Evolutionary conservation across 2,888 invertebrate genomes (phyloP), one percentile per base, ranked within the genome.

Genomic region (Dysmachus trigonus): DNA sequence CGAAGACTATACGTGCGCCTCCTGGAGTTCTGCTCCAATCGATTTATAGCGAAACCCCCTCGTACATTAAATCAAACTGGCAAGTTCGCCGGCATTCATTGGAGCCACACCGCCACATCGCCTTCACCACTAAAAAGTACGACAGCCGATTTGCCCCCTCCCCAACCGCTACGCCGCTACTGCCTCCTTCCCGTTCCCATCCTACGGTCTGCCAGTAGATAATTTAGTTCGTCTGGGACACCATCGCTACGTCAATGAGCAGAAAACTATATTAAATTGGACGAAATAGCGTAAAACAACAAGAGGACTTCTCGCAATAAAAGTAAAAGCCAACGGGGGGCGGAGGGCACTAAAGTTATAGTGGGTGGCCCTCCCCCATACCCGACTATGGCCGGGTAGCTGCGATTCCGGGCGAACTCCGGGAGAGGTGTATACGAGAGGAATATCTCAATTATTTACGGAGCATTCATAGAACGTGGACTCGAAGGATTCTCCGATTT

Each of bases 171-270:
- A 15, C 2, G 18, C 18, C 51, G 15, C 5, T 1, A n/a, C 2
- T 15, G n/a, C 6, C 18, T 4, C 51, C n/a, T n/a, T 51, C 51
- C 31, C 0, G 30, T n/a, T n/a, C 30, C 31, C 33, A 33, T 1
- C 33, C 8, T 6, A 1, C 73, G 33, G 18, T 81, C 35, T 30
- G 18, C 13, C 15, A 38, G 30, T 10, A 81, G 53, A 81, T 53
- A 81, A 81, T 31, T 81, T 81, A 81, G 33, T 81, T 81, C 31
- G 81, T 53, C 81, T 81, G 81, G 81, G 41, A 33, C 35, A 81
- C 81, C 31, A 81, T 47, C 18, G 30, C 62, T 47, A 35, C 33
- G 47, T 51, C 81, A 33, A 22, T 53, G 31, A n/a, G 27, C 7
- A 33, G 47, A 27, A 77, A 77, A 77, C 22, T 41, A 77, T 47